Conservation (phyloP, 2,888 invertebrate species). For the Ectemnius cavifrons region DNA sequence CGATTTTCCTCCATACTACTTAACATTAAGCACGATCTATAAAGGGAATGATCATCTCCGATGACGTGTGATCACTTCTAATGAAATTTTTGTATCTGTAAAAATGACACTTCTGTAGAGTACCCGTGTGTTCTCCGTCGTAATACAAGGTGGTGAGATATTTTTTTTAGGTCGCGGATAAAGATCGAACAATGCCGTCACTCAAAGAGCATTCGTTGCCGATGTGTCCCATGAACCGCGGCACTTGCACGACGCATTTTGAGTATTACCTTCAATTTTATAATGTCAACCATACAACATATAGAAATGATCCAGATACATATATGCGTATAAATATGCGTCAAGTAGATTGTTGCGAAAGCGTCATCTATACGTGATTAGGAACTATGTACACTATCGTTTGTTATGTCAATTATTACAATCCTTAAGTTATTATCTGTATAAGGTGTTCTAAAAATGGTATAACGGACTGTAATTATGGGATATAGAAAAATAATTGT, state of each 20-base stretch:
- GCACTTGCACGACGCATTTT: slow-evolving; percentile 12
- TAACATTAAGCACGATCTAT: slow-evolving; percentile 13
- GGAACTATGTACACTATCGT: not conserved
- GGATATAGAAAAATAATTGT: no score
- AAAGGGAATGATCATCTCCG: slow-evolving; percentile 6
- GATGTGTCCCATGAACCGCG: slow-evolving; percentile 14
- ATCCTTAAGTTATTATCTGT: not conserved
- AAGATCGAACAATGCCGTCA: not conserved
- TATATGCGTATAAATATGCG: not conserved
- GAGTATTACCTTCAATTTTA: slow-evolving; percentile 25
- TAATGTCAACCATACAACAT: slow-evolving; percentile 11
- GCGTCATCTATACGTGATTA: not conserved
- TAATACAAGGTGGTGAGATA: not conserved
- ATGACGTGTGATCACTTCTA: not conserved
- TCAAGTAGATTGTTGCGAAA: slow-evolving; percentile 1
- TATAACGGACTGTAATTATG: no score
- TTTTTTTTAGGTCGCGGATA: slow-evolving; percentile 16
- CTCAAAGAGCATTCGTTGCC: not conserved
- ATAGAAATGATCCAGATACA: no score
- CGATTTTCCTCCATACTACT: slow-evolving; percentile 32
- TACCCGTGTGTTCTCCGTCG: slow-evolving; percentile 17
- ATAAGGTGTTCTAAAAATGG: not conserved
- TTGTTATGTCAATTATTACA: slow-evolving; percentile 6
- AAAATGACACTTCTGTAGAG: slow-evolving; percentile 1
- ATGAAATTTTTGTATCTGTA: slow-evolving; percentile 11